Conservation (phyloP, 1,140 invertebrate genomes). For the Brachionus plicatilis region DNA sequence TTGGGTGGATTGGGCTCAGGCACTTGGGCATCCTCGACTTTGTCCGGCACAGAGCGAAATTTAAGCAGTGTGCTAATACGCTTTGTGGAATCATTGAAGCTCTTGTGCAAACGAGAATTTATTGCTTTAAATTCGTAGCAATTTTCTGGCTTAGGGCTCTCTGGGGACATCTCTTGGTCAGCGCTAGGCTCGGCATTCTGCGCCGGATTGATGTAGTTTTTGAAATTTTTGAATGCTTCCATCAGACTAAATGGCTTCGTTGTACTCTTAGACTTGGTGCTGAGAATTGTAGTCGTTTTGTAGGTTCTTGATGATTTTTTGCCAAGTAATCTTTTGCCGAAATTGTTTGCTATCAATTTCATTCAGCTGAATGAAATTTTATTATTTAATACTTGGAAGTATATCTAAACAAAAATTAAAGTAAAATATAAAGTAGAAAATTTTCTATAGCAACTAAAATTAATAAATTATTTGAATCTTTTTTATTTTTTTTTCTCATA, state of each 20-base stretch:
- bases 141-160: background rate
- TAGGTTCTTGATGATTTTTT: background rate
- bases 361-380: background rate
- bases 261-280: background rate
- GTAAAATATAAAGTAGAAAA: background rate
- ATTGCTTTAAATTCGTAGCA: background rate
- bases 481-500: background rate
- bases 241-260: background rate
- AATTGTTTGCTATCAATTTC: background rate
- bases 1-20: background rate
- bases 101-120: background rate
- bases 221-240: background rate
- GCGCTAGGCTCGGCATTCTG: background rate
- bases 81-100: conserved; percentile 19
- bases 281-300: background rate
- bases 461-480: background rate
- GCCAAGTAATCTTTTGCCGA: background rate
- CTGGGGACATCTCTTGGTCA: background rate
- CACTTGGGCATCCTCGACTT: background rate
- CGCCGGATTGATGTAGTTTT: background rate
- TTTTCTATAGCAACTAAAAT: background rate
- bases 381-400: background rate
- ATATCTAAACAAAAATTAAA: background rate
- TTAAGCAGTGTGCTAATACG: background rate
- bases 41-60: background rate